These are phyloP conservation scores for Macroglossus sobrinus DNA, from an alignment of 2,113 vertebrate species.

Conservation along the genomic window DNA sequence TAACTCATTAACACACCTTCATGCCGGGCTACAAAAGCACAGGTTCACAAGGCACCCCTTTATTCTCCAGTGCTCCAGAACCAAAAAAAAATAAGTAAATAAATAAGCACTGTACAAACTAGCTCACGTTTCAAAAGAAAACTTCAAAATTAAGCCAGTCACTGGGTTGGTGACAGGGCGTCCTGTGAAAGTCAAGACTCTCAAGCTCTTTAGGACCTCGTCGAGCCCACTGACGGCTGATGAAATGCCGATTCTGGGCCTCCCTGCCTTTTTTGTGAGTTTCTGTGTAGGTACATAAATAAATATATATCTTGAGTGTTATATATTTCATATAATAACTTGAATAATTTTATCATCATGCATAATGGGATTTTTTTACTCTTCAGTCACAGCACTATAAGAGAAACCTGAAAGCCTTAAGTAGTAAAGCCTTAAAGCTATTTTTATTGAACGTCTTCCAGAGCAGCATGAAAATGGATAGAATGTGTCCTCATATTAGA, in stretches of 20 bases:
- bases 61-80: not conserved
- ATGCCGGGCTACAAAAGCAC: constrained; percentile 6
- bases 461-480: constrained; percentile 29
- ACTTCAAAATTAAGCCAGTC: not conserved
- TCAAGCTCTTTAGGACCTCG: rapidly evolving
- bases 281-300: not conserved
- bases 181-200: not conserved
- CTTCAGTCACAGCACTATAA: not conserved
- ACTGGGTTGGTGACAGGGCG: not conserved
- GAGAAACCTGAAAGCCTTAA: not conserved
- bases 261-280: not conserved
- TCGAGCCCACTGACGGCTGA: not conserved
- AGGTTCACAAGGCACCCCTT: constrained; percentile 27
- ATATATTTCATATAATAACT: constrained; percentile 3
- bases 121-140: constrained; percentile 23
- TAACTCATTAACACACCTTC: constrained; percentile 72
- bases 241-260: not conserved
- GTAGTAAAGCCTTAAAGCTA: constrained; percentile 55
- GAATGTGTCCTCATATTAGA: not conserved
- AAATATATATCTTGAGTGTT: not conserved
- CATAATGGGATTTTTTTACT: constrained; percentile 43
- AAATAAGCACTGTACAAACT: constrained; percentile 12
- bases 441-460: constrained; percentile 56
- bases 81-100: constrained; percentile 32
- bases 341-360: constrained; percentile 45